Percentiles rank a stretch among this genome's conserved stretches.
Evolutionary conservation across 2,888 invertebrate genomes (phyloP).

Genomic region (Idaea dimidiata): DNA sequence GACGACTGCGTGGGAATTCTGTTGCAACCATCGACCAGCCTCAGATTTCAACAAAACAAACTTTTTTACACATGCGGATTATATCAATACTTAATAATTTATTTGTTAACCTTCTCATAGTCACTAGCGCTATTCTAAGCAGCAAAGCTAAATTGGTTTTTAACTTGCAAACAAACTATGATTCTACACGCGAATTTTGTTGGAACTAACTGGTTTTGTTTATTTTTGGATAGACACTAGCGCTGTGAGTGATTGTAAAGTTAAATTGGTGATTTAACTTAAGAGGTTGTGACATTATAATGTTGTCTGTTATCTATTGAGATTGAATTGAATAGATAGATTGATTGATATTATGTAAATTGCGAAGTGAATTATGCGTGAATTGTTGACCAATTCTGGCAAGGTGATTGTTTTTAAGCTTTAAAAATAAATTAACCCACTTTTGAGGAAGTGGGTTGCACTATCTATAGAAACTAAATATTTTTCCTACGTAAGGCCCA

Average conservation of each 20-base stretch:
- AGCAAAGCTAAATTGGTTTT: background rate
- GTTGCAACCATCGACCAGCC: background rate
- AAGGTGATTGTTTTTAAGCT: background rate
- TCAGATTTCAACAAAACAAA: background rate
- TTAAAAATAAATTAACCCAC: background rate
- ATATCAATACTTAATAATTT: background rate
- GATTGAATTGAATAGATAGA: background rate
- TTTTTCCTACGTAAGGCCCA: no score
- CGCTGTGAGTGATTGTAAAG: background rate
- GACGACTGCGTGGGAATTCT: background rate
- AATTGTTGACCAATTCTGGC: background rate
- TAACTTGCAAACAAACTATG: background rate
- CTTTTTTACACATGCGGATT: background rate
- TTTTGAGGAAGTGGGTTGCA: background rate
- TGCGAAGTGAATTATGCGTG: background rate
- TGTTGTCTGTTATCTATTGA: background rate
- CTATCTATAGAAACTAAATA: background rate
- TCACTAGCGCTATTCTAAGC: background rate
- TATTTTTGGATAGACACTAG: background rate
- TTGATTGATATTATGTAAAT: conserved; percentile 1
- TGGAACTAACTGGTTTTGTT: background rate
- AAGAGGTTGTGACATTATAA: background rate
- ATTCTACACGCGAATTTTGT: background rate
- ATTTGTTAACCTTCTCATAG: background rate
- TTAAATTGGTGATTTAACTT: background rate